These are phyloP conservation scores for Burhinus bistriatus DNA, from an alignment of 2,113 vertebrate species.

Conservation along the genomic window DNA sequence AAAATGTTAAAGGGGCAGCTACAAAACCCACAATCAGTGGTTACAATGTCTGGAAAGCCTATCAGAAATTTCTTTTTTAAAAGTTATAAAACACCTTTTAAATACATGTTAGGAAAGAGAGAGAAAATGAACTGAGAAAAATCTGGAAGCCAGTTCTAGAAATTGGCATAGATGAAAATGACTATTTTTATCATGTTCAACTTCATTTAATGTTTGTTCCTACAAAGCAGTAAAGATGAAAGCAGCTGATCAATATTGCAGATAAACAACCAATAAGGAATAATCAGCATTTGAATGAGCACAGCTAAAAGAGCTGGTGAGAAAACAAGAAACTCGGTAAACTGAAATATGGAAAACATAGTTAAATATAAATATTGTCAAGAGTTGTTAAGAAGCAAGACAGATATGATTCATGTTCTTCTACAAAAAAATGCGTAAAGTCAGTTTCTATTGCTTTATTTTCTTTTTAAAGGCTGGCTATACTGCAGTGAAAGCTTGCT, in stretches of 20 bases:
- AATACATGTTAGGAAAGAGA: not conserved
- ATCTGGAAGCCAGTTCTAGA: not conserved
- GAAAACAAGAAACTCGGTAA: not conserved
- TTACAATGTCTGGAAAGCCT: not conserved
- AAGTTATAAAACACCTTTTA: not conserved
- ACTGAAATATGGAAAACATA: constrained; percentile 8
- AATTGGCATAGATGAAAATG: accelerated
- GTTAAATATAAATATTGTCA: constrained; percentile 33
- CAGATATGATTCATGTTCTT: not conserved
- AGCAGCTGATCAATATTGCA: not conserved
- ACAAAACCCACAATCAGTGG: not conserved
- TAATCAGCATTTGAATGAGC: not conserved
- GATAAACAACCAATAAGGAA: not conserved
- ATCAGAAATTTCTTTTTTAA: not conserved
- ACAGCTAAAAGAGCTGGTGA: not conserved
- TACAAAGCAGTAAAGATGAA: not conserved
- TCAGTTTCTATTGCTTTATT: not conserved
- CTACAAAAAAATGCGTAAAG: not conserved
- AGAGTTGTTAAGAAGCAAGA: not conserved
- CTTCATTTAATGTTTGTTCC: not conserved
- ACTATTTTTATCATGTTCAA: not conserved
- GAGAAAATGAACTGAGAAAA: not conserved
- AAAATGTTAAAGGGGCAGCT: not conserved
- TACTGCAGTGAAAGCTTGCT: not conserved
- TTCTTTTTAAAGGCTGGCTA: not conserved